Evolutionary conservation across 2,797 vertebrate genomes (phyloP), one percentile per base, ranked within the genome.

Genomic region (Merluccius polli): DNA sequence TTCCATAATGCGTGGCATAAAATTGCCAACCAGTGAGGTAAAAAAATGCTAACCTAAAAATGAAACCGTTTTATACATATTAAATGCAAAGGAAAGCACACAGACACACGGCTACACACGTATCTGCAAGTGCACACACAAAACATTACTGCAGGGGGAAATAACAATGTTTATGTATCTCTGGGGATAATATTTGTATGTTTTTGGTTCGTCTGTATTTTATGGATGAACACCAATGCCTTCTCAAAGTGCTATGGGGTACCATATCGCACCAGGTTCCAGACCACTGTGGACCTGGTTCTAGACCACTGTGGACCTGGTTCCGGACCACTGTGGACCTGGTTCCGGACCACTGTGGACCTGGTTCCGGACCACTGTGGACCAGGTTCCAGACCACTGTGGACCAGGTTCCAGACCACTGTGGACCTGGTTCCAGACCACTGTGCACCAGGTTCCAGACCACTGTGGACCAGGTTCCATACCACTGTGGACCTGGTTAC

Each of bases 1-100:
- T 91, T 92, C 83, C 84, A 89, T 92, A 92, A 48, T 87, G 80
- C 77, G 86, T 84, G 81, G 82, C 89, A 90, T 87, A 27, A 86
- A 91, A 92, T 91, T 91, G 92, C 85, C 84, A 86, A 74, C 83
- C 88, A 85, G 82, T 85, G 90, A 88, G 86, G 88, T 90, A 90
- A 90, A 82, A 91, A 92, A 92, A 68, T 16, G 87, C 83, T 83
- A 85, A 77, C 82, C 75, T 78, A 83, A 75, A n/a, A 75, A 85
- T 83, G 79, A 81, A 86, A 79, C 78, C 16, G 13, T 13, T 32
- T 24, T 10, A 33, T 16, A 24, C 73, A 27, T 18, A n/a, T 21
- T 18, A 63, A 9, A 33, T 21, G 31, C 72, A 73, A 21, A 83
- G 84, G 86, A 85, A 81, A 69, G 8, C 74, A 76, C 81, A 81